Conservation (phyloP, 2,113 vertebrate species). For the Acrocephalus arundinaceus region DNA sequence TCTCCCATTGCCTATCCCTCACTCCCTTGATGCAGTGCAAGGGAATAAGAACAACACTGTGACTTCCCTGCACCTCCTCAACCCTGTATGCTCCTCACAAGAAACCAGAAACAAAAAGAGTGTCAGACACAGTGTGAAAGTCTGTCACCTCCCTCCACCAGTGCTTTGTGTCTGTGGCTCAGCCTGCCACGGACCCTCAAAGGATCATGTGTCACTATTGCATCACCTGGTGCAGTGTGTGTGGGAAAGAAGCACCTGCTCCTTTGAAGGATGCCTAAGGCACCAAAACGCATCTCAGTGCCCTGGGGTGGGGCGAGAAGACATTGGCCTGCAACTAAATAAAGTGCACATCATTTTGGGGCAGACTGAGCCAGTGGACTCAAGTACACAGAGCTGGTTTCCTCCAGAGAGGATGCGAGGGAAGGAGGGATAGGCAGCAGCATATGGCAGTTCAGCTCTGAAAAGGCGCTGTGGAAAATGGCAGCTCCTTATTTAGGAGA, state of each 20-base stretch:
- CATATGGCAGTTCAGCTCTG: neutral
- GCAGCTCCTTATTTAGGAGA: neutral
- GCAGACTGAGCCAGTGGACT: neutral
- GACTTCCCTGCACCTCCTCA: neutral
- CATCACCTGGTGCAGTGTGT: neutral
- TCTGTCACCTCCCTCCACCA: neutral
- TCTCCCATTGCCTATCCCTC: neutral
- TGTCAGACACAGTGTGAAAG: rapidly evolving
- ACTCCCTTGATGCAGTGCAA: neutral
- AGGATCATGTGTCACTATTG: neutral
- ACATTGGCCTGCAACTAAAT: neutral
- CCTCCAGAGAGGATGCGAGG: neutral
- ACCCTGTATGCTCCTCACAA: neutral
- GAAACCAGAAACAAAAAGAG: neutral
- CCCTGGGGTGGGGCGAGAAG: neutral
- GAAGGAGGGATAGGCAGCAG: neutral
- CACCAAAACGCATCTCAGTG: neutral
- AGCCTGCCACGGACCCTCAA: rapidly evolving
- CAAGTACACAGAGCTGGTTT: neutral
- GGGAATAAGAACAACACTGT: neutral
- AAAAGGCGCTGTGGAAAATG: neutral
- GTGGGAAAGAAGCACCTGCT: neutral
- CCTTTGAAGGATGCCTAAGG: neutral
- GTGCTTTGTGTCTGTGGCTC: rapidly evolving
- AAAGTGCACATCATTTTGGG: neutral